Conservation (phyloP, 2,113 vertebrate species). For the Pluvialis apricaria region DNA sequence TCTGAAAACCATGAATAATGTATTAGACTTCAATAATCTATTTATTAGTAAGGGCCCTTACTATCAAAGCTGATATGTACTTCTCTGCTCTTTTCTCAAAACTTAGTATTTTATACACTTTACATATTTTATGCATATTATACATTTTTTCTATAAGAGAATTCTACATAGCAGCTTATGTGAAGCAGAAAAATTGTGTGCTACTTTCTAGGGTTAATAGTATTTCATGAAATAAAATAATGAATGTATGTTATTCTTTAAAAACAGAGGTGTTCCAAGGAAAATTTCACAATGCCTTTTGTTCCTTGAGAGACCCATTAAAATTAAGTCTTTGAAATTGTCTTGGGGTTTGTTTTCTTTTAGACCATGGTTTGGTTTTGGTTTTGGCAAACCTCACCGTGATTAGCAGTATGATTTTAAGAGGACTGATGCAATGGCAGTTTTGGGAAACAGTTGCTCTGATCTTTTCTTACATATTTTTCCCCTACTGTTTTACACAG, state of each 20-base stretch:
- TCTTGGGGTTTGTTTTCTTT: conserved; percentile 5
- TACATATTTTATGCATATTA: not conserved
- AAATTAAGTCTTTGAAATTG: not conserved
- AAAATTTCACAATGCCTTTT: conserved; percentile 10
- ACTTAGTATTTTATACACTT: not conserved
- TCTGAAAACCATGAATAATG: not conserved
- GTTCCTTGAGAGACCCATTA: not conserved
- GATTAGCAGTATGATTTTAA: not conserved
- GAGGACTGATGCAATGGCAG: not conserved
- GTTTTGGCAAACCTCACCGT: not conserved
- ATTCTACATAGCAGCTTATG: not conserved
- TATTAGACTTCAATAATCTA: not conserved
- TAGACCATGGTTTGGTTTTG: not conserved
- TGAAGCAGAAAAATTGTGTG: not conserved
- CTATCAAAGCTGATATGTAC: not conserved
- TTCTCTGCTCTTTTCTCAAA: not conserved
- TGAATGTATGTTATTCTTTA: not conserved
- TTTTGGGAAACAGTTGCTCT: conserved; percentile 4
- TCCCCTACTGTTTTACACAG: not conserved
- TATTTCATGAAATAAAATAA: not conserved
- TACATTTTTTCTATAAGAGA: not conserved
- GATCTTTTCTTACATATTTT: not conserved
- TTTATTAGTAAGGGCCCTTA: not conserved
- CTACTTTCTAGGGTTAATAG: not conserved
- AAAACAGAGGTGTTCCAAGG: conserved; percentile 6